Evolutionary conservation across 2,113 vertebrate genomes (phyloP).

Genomic region (Thunnus thynnus): DNA sequence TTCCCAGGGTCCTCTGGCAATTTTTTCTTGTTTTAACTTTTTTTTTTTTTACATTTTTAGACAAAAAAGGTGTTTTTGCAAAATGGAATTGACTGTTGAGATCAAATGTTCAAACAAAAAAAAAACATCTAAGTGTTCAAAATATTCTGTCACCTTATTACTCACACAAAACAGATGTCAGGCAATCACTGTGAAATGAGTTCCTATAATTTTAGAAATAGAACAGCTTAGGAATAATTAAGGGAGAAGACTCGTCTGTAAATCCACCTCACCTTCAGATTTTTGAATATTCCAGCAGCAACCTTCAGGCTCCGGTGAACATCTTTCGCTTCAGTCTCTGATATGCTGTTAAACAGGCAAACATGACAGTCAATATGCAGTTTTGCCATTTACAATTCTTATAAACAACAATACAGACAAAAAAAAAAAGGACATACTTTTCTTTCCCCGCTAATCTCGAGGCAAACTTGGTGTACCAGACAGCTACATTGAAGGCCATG

Average conservation of each 20-base stretch:
- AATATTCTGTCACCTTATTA: background rate
- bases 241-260: background rate
- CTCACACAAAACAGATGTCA: background rate
- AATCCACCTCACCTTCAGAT: conserved; percentile 90
- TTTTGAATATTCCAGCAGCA: conserved; percentile 96
- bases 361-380: background rate
- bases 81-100: too few species aligned
- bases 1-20: too few species aligned
- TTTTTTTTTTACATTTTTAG: too few species aligned
- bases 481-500: conserved; percentile 95
- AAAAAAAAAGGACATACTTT: conserved; percentile 84
- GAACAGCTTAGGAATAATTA: background rate
- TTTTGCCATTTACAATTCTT: background rate
- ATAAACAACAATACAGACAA: background rate
- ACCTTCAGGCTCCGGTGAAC: conserved; percentile 96
- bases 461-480: conserved; percentile 98
- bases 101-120: too few species aligned
- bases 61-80: too few species aligned
- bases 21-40: too few species aligned
- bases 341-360: conserved; percentile 85
- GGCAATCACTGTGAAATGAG: background rate
- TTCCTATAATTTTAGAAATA: too few species aligned
- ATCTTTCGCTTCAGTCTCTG: conserved; percentile 96
- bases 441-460: conserved; percentile 97
- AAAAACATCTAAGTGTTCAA: too few species aligned